Conservation (phyloP, 2,888 invertebrate genomes). For the Drosophila trichaetosa region DNA sequence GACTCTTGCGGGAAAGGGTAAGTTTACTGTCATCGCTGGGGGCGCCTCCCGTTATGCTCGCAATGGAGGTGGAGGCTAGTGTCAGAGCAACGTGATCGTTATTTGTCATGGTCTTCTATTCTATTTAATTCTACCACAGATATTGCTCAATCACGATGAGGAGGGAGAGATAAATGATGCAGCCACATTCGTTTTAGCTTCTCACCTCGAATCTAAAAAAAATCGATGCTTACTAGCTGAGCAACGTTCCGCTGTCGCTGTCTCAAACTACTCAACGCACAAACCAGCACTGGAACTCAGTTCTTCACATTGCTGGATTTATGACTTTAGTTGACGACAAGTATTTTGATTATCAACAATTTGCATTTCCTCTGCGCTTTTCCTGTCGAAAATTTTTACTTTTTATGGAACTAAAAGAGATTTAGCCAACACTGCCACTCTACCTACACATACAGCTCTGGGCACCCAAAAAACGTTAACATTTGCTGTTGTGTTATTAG, state of each 20-base stretch:
- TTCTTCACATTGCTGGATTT: conserved; percentile 42
- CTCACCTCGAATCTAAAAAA: conserved; percentile 20
- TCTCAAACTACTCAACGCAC: conserved; percentile 34
- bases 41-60: conserved; percentile 49
- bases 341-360: conserved; percentile 6
- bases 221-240: conserved; percentile 42
- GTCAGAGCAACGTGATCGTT: conserved; percentile 82
- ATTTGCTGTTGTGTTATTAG: conserved; percentile 16
- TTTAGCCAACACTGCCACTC: conserved; percentile 20
- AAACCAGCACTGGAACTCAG: conserved; percentile 11
- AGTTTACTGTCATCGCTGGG: conserved; percentile 56
- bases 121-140: neutral
- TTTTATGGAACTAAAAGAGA: conserved; percentile 18
- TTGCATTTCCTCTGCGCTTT: conserved; percentile 21
- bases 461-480: conserved; percentile 17
- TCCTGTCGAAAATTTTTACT: conserved; percentile 22
- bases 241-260: conserved; percentile 4
- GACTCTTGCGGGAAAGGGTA: conserved; percentile 78
- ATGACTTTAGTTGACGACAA: conserved; percentile 11
- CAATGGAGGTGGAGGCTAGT: conserved; percentile 66
- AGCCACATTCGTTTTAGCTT: conserved; percentile 27
- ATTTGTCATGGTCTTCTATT: conserved; percentile 69
- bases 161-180: conserved; percentile 10
- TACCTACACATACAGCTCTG: conserved; percentile 4
- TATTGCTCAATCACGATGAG: conserved; percentile 5